A percentile compares a stretch with the other conserved stretches of the same genome.
Evolutionary conservation across 2,797 vertebrate species (phyloP).

Genomic region (Hybognathus amarus): DNA sequence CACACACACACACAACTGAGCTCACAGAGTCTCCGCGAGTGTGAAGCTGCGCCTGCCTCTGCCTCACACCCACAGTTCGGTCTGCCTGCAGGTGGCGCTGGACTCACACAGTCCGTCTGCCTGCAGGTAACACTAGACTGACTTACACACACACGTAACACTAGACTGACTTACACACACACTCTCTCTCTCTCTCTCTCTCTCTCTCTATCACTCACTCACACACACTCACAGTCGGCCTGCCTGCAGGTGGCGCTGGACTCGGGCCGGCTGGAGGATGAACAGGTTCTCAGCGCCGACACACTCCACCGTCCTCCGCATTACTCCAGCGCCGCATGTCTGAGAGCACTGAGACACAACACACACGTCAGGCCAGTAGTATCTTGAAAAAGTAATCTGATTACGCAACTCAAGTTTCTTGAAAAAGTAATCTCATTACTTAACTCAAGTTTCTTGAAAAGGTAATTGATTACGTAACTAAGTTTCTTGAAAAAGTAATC

Average conservation of each 20-base stretch:
- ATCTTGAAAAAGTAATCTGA: too few species aligned
- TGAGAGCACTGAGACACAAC: conserved; percentile 77
- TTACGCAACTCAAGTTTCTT: too few species aligned
- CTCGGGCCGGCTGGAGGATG: conserved; percentile 82
- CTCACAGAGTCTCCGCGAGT: not conserved
- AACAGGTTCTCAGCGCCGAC: conserved; percentile 82
- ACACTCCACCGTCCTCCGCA: conserved; percentile 86
- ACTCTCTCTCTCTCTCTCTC: too few species aligned
- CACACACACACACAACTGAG: conserved; percentile 22
- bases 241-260: conserved; percentile 81
- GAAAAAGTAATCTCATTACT: too few species aligned
- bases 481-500: too few species aligned
- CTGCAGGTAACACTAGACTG: too few species aligned
- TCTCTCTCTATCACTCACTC: not conserved
- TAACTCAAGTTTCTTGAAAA: too few species aligned
- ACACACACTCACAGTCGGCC: conserved; percentile 82
- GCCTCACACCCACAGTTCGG: too few species aligned
- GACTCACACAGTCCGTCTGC: too few species aligned
- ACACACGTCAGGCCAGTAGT: conserved; percentile 45
- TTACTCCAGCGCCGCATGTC: conserved; percentile 86
- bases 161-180: not conserved
- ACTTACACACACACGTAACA: not conserved
- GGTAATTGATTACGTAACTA: too few species aligned
- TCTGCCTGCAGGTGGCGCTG: too few species aligned
- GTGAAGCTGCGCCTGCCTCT: too few species aligned